Evolutionary conservation across 2,888 invertebrate genomes (phyloP).

Genomic region (Philopedon plagiatum): DNA sequence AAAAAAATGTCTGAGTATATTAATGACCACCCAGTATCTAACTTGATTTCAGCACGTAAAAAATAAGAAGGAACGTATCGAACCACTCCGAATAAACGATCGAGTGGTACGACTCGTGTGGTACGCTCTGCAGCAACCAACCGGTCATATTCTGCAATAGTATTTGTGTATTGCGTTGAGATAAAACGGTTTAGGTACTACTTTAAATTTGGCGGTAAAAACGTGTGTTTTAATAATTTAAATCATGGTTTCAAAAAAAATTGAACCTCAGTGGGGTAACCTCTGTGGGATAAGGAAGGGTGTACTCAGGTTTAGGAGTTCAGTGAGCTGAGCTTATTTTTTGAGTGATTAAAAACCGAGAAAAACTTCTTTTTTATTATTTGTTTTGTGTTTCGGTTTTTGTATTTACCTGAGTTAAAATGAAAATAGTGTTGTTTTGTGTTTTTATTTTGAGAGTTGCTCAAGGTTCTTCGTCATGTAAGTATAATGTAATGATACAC

Average conservation of each 20-base stretch:
- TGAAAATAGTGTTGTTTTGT: constrained; percentile 34
- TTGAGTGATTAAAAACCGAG: constrained; percentile 7
- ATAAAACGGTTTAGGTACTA: neutral
- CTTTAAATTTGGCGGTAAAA: constrained; percentile 19
- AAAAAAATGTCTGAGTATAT: neutral
- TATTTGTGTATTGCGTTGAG: constrained; percentile 8
- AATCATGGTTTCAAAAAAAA: constrained; percentile 21
- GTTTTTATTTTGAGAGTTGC: constrained; percentile 29
- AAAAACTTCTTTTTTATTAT: constrained; percentile 42
- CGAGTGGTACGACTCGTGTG: constrained; percentile 33
- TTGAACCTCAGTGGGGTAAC: constrained; percentile 16
- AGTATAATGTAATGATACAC: constrained; percentile 25
- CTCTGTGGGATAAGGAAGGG: constrained; percentile 16
- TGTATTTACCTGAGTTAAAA: constrained; percentile 18
- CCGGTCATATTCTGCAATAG: constrained; percentile 25
- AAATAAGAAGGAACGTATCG: constrained; percentile 26
- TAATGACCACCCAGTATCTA: constrained; percentile 22
- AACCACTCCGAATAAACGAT: constrained; percentile 32
- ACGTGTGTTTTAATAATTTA: constrained; percentile 20
- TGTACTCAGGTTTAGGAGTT: constrained; percentile 28
- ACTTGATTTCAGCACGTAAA: constrained; percentile 21
- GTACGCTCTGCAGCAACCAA: constrained; percentile 30
- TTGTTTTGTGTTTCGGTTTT: constrained; percentile 9
- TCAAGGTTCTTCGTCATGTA: constrained; percentile 27
- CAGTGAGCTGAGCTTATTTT: constrained; percentile 30